Evolutionary conservation across 2,888 invertebrate species (phyloP).

Genomic region (Oxyscelio sp.): DNA sequence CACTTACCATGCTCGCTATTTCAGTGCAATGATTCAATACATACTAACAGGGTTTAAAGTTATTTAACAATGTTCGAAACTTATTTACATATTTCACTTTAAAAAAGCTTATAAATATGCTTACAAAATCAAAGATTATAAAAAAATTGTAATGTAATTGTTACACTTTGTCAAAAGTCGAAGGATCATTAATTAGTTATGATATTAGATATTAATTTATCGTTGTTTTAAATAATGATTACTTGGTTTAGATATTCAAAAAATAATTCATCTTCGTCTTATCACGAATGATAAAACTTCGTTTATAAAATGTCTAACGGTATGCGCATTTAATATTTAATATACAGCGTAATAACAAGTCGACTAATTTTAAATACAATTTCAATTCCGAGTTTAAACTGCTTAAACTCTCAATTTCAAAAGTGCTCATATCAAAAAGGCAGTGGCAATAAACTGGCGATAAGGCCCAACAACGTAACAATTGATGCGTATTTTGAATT

Average conservation of each 20-base stretch:
- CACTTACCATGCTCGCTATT: constrained; percentile 67
- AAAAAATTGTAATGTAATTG: not conserved
- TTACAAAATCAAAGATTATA: constrained; percentile 1
- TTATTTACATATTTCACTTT: not conserved
- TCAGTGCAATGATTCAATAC: constrained; percentile 55
- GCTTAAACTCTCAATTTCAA: constrained; percentile 13
- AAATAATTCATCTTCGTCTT: too few species aligned
- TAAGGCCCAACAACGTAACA: constrained; percentile 8
- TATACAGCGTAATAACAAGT: too few species aligned
- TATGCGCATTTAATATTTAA: too few species aligned
- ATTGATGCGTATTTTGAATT: constrained; percentile 19
- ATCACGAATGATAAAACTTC: too few species aligned
- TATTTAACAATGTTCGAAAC: not conserved
- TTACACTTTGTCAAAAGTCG: not conserved
- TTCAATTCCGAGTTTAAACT: constrained; percentile 28
- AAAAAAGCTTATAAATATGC: constrained; percentile 8
- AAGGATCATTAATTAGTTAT: not conserved
- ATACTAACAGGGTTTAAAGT: constrained; percentile 16
- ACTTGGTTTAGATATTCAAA: too few species aligned
- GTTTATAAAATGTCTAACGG: not conserved
- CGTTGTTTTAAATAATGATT: too few species aligned
- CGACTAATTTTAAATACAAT: not conserved
- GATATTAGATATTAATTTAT: too few species aligned
- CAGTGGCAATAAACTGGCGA: constrained; percentile 34
- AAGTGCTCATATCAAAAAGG: constrained; percentile 28